Evolutionary conservation across 2,113 vertebrate species (phyloP).

Genomic region (Protobothrops mucrosquamatus): DNA sequence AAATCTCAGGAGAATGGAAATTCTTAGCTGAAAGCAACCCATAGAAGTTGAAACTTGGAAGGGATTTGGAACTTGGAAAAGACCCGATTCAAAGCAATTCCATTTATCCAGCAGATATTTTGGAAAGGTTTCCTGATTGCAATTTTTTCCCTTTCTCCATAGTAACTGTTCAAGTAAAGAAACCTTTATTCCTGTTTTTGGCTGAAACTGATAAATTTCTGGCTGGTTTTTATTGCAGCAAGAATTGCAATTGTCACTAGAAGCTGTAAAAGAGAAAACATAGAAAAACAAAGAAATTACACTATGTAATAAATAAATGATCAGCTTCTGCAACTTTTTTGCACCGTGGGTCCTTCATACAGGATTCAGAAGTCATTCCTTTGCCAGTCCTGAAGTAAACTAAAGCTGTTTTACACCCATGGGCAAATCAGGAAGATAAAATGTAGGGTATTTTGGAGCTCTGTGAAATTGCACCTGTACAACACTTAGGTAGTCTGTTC

Average conservation of each 20-base stretch:
- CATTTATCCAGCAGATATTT: background rate
- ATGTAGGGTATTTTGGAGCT: background rate
- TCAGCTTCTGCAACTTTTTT: background rate
- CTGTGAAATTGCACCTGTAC: background rate
- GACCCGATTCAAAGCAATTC: background rate
- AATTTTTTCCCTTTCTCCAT: background rate
- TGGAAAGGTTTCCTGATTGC: background rate
- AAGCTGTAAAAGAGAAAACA: background rate
- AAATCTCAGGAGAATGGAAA: background rate
- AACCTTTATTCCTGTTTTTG: background rate
- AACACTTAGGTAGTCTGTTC: background rate
- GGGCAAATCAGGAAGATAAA: background rate
- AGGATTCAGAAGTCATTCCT: background rate
- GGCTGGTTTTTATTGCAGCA: background rate
- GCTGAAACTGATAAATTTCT: background rate
- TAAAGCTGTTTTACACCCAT: background rate
- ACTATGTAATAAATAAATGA: background rate
- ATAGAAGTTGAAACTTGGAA: background rate
- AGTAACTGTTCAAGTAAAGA: background rate
- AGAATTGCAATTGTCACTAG: background rate
- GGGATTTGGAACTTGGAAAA: background rate
- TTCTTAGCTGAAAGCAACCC: background rate
- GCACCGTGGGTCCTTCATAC: background rate
- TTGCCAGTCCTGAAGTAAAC: background rate
- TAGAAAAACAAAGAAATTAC: background rate